These are phyloP conservation scores for Flexamia atlantica DNA, from an alignment of 2,888 invertebrate species.

Conservation along the genomic window DNA sequence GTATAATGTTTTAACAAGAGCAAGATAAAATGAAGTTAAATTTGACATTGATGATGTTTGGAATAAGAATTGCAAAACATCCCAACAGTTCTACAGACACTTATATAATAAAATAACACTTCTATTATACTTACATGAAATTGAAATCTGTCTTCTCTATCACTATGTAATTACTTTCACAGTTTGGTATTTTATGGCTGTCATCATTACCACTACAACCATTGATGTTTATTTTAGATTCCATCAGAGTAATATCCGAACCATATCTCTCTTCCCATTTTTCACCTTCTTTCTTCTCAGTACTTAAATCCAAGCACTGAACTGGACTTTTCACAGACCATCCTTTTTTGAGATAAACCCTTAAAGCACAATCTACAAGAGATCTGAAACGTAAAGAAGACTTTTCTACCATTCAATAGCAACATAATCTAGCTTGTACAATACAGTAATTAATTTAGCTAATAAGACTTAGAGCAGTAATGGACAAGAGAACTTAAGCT, in stretches of 20 bases:
- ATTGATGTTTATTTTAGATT: conserved; percentile 66
- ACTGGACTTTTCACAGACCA: conserved; percentile 67
- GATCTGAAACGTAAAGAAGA: conserved; percentile 65
- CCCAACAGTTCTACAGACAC: no score
- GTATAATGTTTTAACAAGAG: no score
- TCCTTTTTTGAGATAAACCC: conserved; percentile 67
- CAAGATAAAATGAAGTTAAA: no score
- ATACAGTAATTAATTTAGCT: no score
- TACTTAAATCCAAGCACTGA: conserved; percentile 69
- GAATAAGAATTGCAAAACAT: no score
- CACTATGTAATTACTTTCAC: conserved; percentile 68
- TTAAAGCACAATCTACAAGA: conserved; percentile 66
- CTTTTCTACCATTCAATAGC: no score
- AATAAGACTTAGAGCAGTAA: no score
- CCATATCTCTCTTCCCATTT: neutral
- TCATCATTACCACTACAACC: conserved; percentile 67
- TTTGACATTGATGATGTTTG: no score
- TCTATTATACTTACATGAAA: conserved; percentile 71
- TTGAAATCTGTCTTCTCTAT: conserved; percentile 71
- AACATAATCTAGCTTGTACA: no score
- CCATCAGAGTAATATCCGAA: neutral
- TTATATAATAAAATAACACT: no score
- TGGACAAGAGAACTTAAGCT: no score
- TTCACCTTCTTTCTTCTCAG: conserved; percentile 68
- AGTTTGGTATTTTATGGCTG: conserved; percentile 67